phyloP scores from a whole-genome alignment of 2,888 invertebrate species.

The Linnaemya vulpina region DNA sequence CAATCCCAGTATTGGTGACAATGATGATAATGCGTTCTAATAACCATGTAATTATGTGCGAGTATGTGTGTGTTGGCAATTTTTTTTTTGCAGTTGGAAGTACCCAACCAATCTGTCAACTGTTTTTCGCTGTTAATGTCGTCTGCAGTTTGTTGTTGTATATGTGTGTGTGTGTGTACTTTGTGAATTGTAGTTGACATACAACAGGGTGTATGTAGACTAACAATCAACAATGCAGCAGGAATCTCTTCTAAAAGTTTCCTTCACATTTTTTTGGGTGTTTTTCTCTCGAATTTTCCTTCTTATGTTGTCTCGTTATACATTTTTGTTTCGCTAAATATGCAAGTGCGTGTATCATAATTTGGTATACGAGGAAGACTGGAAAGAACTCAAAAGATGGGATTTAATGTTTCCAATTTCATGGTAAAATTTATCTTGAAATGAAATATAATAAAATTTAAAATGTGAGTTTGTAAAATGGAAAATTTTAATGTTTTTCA shows the following conservation, averaged over 20 bases:
- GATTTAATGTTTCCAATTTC: no score
- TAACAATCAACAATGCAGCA: constrained; percentile 33
- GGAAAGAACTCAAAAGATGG: not conserved
- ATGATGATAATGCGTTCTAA: not conserved
- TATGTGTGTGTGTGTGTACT: no score
- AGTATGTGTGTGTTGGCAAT: not conserved
- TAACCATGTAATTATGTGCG: not conserved
- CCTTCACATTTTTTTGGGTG: not conserved
- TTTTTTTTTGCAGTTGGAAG: constrained; percentile 14
- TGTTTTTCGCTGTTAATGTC: constrained; percentile 44
- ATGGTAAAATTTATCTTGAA: no score
- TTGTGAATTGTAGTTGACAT: constrained; percentile 39
- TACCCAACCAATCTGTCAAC: constrained; percentile 54
- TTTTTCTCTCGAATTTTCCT: not conserved
- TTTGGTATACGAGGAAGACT: not conserved
- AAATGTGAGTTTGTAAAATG: no score
- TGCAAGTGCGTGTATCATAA: not conserved
- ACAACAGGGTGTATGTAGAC: constrained; percentile 18
- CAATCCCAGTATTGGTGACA: constrained; percentile 9
- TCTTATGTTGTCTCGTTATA: constrained; percentile 9
- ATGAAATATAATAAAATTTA: no score
- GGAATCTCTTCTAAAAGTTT: not conserved
- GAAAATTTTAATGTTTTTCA: no score
- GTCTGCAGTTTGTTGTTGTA: constrained; percentile 20
- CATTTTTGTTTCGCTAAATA: constrained; percentile 3